Evolutionary conservation across 2,797 vertebrate species (phyloP).

Genomic region (Lates japonicus): DNA sequence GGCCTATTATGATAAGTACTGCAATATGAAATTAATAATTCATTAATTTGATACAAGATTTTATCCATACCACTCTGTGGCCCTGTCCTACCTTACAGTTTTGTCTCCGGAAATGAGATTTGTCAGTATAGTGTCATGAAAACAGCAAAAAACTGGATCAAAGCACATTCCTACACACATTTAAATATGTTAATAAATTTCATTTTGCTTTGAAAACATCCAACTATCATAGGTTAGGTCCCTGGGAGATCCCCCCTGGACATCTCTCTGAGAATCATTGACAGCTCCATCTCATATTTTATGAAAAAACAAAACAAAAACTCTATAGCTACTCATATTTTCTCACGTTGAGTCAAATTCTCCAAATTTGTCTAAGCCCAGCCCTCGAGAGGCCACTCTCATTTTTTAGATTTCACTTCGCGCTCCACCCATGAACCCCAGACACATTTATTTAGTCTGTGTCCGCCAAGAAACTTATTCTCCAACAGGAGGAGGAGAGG

Average conservation of each 20-base stretch:
- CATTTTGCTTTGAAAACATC: no score
- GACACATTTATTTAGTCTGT: constrained; percentile 61
- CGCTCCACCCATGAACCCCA: constrained; percentile 75
- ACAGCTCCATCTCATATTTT: neutral
- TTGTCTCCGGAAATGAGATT: neutral
- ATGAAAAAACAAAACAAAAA: no score
- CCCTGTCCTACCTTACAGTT: neutral
- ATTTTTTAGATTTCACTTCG: constrained; percentile 43
- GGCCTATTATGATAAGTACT: neutral
- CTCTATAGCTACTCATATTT: neutral
- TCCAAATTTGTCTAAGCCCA: constrained; percentile 11
- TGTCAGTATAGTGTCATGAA: neutral
- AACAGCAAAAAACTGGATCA: neutral
- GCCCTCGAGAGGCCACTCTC: constrained; percentile 29
- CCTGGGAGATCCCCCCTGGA: no score
- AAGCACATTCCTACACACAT: neutral
- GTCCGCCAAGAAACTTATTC: constrained; percentile 52
- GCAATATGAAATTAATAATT: neutral
- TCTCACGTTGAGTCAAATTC: neutral
- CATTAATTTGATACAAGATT: neutral
- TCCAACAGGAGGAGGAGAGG: constrained; percentile 40
- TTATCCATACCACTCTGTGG: neutral
- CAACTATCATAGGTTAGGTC: neutral
- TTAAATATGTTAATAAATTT: neutral
- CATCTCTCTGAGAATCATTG: neutral